Evolutionary conservation across 2,888 invertebrate species (phyloP).

Genomic region (Strigamia transsilvanica): DNA sequence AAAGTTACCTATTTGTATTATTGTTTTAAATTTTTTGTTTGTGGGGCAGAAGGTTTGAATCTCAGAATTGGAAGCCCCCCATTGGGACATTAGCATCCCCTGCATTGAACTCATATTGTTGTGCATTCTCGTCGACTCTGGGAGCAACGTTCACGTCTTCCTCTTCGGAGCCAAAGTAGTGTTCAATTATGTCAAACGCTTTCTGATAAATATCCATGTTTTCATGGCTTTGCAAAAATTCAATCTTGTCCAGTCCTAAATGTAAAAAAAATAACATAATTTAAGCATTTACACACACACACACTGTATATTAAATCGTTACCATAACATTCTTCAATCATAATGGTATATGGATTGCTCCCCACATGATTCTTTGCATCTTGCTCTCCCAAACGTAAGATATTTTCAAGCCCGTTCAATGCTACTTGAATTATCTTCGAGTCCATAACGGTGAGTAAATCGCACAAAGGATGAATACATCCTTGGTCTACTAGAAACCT

Average conservation of each 20-base stretch:
- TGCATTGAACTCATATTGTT: conserved; percentile 69
- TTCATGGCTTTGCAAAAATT: conserved; percentile 95
- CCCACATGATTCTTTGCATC: conserved; percentile 73
- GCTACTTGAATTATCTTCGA: conserved; percentile 95
- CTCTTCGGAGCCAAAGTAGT: conserved; percentile 88
- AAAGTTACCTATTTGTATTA: conserved; percentile 8
- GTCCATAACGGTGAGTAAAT: conserved; percentile 90
- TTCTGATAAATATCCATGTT: conserved; percentile 97
- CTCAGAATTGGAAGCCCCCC: conserved; percentile 82
- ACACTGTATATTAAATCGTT: conserved; percentile 60
- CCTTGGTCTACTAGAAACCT: conserved; percentile 71
- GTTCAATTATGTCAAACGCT: conserved; percentile 95
- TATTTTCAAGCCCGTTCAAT: conserved; percentile 93
- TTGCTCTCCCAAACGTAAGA: conserved; percentile 88
- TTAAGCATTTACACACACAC: background rate
- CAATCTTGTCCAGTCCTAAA: conserved; percentile 94
- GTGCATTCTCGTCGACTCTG: conserved; percentile 70
- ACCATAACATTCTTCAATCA: conserved; percentile 96
- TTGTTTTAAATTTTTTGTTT: background rate
- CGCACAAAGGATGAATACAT: conserved; percentile 92
- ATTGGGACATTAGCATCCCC: conserved; percentile 74
- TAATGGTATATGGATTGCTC: conserved; percentile 87
- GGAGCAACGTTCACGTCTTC: conserved; percentile 80
- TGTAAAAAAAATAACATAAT: conserved; percentile 58
- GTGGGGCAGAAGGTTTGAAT: background rate